A percentile compares a stretch with the other conserved stretches of the same genome.
These are phyloP conservation scores for Pyrocephalus nanus DNA, from an alignment of 2,797 vertebrate species.

Conservation along the genomic window DNA sequence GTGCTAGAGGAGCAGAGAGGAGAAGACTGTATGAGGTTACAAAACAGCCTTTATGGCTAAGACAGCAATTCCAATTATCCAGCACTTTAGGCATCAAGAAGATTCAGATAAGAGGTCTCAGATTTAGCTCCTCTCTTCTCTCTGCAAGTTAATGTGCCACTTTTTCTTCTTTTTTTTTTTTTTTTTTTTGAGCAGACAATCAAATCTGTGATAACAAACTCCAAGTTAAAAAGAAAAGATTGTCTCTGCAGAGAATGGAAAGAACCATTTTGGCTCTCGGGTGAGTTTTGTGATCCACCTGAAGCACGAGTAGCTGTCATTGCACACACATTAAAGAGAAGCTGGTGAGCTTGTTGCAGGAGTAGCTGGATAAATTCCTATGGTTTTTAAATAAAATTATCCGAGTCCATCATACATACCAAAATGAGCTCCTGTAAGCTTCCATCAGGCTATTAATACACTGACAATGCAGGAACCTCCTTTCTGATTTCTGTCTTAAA, in stretches of 20 bases:
- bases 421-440: constrained; percentile 2
- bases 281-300: not conserved
- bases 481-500: constrained; percentile 44
- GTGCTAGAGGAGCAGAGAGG: not conserved
- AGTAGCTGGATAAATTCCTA: not conserved
- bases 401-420: not conserved
- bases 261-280: constrained; percentile 13
- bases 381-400: not conserved
- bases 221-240: not conserved
- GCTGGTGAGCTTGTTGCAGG: not conserved
- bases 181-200: constrained; percentile 25
- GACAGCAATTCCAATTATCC: constrained; percentile 57
- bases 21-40: not conserved
- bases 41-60: constrained; percentile 15
- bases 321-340: not conserved
- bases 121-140: constrained; percentile 58
- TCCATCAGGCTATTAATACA: constrained; percentile 51
- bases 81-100: constrained; percentile 40
- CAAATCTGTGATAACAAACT: constrained; percentile 16
- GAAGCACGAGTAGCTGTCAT: not conserved
- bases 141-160: constrained; percentile 37
- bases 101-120: constrained; percentile 63
- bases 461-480: constrained; percentile 24
- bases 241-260: not conserved
- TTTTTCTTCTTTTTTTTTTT: not conserved